Evolutionary conservation across 2,888 invertebrate genomes (phyloP).

Genomic region (Hermaeophaga mercurialis): DNA sequence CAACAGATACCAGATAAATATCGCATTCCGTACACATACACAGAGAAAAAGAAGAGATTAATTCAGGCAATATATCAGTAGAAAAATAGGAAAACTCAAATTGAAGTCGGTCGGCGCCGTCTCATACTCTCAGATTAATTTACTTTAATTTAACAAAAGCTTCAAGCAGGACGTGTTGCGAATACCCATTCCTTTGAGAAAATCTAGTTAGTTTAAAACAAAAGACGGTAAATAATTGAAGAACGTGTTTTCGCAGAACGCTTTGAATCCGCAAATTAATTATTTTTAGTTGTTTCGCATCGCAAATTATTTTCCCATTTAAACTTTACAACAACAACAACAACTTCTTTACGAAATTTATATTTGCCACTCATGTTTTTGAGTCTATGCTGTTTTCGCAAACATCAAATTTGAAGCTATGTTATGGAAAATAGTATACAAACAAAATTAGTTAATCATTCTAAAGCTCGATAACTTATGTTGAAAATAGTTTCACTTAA

Average conservation of each 20-base stretch:
- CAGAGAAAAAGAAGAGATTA: conserved; percentile 34
- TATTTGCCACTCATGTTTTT: too few species aligned
- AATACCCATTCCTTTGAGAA: conserved; percentile 45
- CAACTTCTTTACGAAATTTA: too few species aligned
- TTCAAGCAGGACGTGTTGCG: conserved; percentile 49
- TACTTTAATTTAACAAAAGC: conserved; percentile 51
- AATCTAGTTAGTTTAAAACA: conserved; percentile 52
- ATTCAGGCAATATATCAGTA: conserved; percentile 38
- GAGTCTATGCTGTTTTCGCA: too few species aligned
- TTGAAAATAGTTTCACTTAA: too few species aligned
- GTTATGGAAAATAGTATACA: too few species aligned
- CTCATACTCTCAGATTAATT: conserved; percentile 48
- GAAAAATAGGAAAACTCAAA: conserved; percentile 43
- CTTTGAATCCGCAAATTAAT: conserved; percentile 49
- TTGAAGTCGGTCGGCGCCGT: conserved; percentile 39
- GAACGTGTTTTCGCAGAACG: conserved; percentile 47
- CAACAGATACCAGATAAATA: conserved; percentile 15
- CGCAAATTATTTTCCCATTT: too few species aligned
- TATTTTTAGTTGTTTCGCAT: conserved; percentile 47
- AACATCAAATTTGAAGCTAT: too few species aligned
- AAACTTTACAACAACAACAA: too few species aligned
- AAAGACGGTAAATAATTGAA: conserved; percentile 54
- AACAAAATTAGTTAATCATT: too few species aligned
- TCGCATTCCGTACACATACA: conserved; percentile 31
- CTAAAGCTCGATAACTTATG: too few species aligned